Base-by-base conservation (phyloP, 2,888 invertebrate species). In the Luffia ferchaultella region DNA sequence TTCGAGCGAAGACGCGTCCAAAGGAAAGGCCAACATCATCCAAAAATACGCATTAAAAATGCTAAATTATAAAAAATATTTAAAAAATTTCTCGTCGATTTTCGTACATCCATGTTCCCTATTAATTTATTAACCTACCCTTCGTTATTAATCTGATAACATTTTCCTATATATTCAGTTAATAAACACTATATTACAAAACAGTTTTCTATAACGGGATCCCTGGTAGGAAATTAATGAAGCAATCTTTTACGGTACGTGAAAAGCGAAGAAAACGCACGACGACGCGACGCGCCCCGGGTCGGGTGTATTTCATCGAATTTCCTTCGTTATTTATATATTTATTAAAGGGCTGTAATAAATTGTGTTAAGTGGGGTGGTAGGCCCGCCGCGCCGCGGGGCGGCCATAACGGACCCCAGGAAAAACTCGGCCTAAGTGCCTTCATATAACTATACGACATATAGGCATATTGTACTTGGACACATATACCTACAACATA, bases 361-460 rank as follows among this genome's bases (percentile, higher is more conserved):
- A 82, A 83, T 83, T 82, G 80, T 70, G 76, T 79, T 82, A 83
- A 83, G 82, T 83, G 82, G 78, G 80, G 82, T 77, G 72, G 78
- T 76, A 64, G 64, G 58, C 82, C 82, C 69, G 80, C 68, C 51
- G 80, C 80, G 55, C 80, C 46, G 71, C 76, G 65, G 82, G 80
- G 70, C 68, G 63, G 67, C 76, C 76, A 78, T 78, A 80, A 76
- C 78, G 73, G 78, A 73, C 49, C 18, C 65, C 69, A 71, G 69
- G 76, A 73, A 76, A 75, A 80, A 78, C 76, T 70, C 72, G 70
- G 68, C 71, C 62, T 82, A 82, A 83, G 82, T 82, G 82, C 82
- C 82, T 80, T 74, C 74, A 76, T 75, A 74, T 69, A 68, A 66
- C 65, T 64, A 55, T 56, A 57, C 65, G 62, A 60, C 59, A 57